phyloP scores from a whole-genome alignment of 2,113 vertebrate genomes.

The Gnathonemus echidnorhynchus region DNA sequence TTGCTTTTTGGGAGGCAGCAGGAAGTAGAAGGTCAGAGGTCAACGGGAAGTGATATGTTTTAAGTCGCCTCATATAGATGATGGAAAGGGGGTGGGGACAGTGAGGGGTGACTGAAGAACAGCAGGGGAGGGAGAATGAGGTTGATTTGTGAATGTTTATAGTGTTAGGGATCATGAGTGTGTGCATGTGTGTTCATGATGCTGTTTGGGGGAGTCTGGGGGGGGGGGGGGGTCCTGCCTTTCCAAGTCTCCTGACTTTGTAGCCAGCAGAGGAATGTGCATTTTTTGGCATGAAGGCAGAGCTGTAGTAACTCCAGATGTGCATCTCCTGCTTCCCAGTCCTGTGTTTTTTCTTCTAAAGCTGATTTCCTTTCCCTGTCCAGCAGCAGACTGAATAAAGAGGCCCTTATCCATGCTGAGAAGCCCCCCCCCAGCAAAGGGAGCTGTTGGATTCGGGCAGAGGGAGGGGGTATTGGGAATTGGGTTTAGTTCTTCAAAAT shows the following conservation, averaged over 20 bases:
- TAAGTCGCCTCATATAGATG: conserved; percentile 37
- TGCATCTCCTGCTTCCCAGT: conserved; percentile 40
- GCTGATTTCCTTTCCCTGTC: conserved; percentile 32
- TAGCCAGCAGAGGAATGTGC: conserved; percentile 56
- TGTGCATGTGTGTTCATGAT: conserved; percentile 20
- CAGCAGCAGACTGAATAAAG: conserved; percentile 33
- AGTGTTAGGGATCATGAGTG: not conserved
- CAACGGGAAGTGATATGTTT: conserved; percentile 55
- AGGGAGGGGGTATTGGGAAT: not conserved
- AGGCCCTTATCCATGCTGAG: conserved; percentile 35
- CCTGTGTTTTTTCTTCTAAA: conserved; percentile 39
- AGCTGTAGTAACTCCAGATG: conserved; percentile 72
- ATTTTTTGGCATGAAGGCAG: conserved; percentile 48
- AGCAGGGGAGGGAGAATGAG: conserved; percentile 35
- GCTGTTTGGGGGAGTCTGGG: conserved; percentile 1
- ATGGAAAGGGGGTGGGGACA: conserved; percentile 30
- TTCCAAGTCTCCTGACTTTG: conserved; percentile 53
- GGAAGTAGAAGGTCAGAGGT: conserved; percentile 57
- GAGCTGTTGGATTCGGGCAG: not conserved
- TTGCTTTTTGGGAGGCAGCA: conserved; percentile 46
- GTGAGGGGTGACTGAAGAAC: conserved; percentile 10
- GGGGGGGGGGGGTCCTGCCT: conserved; percentile 4
- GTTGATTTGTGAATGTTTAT: conserved; percentile 1
- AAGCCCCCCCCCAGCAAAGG: conserved; percentile 7
- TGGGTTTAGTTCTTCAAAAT: conserved; percentile 13